Evolutionary conservation across 1,140 invertebrate species (phyloP).

Genomic region (Phymastichus coffea): DNA sequence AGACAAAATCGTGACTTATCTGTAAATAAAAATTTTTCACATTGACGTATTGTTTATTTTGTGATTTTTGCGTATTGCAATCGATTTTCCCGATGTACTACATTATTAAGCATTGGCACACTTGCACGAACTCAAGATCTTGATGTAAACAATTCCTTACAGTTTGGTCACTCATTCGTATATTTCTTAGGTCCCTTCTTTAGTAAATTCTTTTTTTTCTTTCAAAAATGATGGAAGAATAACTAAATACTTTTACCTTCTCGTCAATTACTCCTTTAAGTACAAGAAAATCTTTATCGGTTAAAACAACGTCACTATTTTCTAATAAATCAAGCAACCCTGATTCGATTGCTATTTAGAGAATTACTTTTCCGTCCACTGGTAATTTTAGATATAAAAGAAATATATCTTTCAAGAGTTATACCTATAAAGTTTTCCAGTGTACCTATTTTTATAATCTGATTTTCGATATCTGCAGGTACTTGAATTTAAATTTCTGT

Average conservation of each 20-base stretch:
- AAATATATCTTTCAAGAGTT: no score
- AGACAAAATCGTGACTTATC: no score
- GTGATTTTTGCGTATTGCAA: no score
- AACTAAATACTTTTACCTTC: conserved; percentile 24
- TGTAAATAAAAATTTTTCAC: no score
- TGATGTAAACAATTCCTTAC: no score
- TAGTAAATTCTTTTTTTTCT: not conserved
- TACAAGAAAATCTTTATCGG: conserved; percentile 41
- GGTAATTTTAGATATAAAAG: conserved; percentile 40
- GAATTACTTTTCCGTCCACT: conserved; percentile 45
- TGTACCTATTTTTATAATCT: not conserved
- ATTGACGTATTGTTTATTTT: no score
- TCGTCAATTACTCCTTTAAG: conserved; percentile 32
- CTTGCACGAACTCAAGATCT: no score
- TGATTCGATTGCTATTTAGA: conserved; percentile 40
- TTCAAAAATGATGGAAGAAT: conserved; percentile 38
- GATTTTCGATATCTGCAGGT: not conserved
- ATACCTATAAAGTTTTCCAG: not conserved
- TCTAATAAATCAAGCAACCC: conserved; percentile 45
- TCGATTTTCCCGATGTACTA: no score
- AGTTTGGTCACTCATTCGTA: no score
- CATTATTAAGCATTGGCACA: no score
- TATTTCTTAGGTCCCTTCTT: not conserved
- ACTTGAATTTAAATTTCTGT: not conserved
- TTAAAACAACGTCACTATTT: conserved; percentile 44